These are phyloP conservation scores for Podotricha telesiphe DNA, from an alignment of 2,888 invertebrate genomes.

Conservation along the genomic window DNA sequence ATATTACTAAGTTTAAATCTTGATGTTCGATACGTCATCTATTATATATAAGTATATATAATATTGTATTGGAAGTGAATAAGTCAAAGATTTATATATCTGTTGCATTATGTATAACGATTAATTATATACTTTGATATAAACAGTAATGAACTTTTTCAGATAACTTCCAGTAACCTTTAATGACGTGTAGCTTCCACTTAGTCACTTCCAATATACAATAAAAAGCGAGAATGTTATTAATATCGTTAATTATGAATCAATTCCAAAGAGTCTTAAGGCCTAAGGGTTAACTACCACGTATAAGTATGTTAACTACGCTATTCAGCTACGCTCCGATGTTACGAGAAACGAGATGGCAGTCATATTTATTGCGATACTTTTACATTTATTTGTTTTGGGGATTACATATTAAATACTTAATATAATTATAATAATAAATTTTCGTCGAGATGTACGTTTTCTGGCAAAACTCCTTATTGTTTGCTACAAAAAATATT, in stretches of 20 bases:
- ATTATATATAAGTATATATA: background rate
- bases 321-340: conserved; percentile 35
- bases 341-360: conserved; percentile 46
- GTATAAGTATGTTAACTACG: conserved; percentile 28
- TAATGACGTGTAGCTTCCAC: conserved; percentile 11
- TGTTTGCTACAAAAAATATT: conserved; percentile 45
- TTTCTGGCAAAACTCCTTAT: conserved; percentile 41
- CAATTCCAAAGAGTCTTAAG: conserved; percentile 50
- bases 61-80: conserved; percentile 30
- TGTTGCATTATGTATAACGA: background rate
- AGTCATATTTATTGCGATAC: conserved; percentile 51
- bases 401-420: conserved; percentile 35
- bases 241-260: conserved; percentile 44
- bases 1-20: background rate
- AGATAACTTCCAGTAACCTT: background rate
- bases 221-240: conserved; percentile 36
- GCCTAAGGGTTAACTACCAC: conserved; percentile 35
- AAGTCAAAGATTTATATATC: conserved; percentile 3
- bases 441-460: conserved; percentile 38
- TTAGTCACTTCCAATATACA: conserved; percentile 31
- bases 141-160: background rate
- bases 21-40: conserved; percentile 9
- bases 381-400: conserved; percentile 39
- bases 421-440: conserved; percentile 31
- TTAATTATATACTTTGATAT: conserved; percentile 5